Conservation (phyloP, 2,797 vertebrate genomes). For the Dermochelys coriacea region DNA sequence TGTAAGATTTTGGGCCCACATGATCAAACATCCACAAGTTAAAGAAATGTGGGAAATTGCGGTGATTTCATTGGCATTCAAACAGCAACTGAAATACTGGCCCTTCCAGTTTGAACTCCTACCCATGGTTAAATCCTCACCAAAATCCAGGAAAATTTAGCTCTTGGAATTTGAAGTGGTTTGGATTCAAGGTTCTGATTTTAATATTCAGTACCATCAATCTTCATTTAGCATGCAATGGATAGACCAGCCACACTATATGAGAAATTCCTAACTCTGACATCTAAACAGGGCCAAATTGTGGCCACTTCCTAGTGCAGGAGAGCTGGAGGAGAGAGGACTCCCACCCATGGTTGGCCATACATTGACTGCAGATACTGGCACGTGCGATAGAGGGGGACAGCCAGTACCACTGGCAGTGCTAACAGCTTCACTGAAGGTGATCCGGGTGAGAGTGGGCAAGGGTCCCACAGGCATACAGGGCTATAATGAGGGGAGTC, state of each 20-base stretch:
- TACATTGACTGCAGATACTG: background rate
- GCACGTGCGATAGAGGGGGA: fast-evolving
- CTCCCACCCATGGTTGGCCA: background rate
- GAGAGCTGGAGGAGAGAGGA: background rate
- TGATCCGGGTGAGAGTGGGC: background rate
- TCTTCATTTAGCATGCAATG: background rate
- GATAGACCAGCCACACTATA: background rate
- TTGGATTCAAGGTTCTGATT: background rate
- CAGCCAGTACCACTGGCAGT: background rate
- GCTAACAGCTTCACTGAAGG: constrained; percentile 14
- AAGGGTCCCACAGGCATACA: background rate
- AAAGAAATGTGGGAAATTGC: background rate
- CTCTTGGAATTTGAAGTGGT: background rate
- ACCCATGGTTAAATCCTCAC: background rate
- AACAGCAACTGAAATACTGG: background rate
- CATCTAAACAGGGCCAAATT: fast-evolving
- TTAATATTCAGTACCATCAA: background rate
- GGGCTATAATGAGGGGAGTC: background rate
- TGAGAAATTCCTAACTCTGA: background rate
- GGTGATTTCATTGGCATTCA: background rate
- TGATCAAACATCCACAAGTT: background rate
- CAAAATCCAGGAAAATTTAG: background rate
- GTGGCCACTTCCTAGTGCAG: background rate
- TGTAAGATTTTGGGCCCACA: background rate
- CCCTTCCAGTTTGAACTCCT: background rate